Base-by-base conservation (phyloP, 2,113 vertebrate genomes). In the Prietella phreatophila region DNA sequence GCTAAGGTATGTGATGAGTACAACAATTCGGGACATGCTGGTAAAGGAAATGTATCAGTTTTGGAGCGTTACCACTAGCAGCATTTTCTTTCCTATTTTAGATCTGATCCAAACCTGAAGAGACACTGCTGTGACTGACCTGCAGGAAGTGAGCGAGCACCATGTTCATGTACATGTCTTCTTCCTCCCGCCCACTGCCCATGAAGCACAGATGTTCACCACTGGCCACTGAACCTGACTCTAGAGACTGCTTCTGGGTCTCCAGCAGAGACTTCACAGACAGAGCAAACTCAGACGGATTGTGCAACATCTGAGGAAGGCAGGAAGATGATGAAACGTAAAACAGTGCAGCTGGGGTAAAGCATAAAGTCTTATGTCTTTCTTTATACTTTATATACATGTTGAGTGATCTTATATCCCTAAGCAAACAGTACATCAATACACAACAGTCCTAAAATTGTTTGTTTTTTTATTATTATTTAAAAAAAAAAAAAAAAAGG, bases 161-260 rank as follows among this genome's bases (percentile, higher is more conserved):
- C 98, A 99, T 99, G 94, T 99, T 99, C 98, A 99, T 99, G 91
- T 99, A 99, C 98, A 99, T 99, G 94, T 99, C 98, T 93, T 99
- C 98, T 87, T 99, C 98, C 89, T 99, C 98, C n/a, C 98, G 94
- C 85, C 98, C 98, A 55, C 98, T 99, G 90, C 98, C 98, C 98
- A 99, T 99, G 92, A 99, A 99, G 92, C 98, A 99, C 85, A 99
- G 95, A 82, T 99, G 98, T 81, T 99, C 97, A 83, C 98, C 98
- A 10, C 97, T 97, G 88, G 98, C 98, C 13, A 99, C 89, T 55
- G 98, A 99, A 73, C 98, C 98, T 0, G 98, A 99, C 91, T 99
- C 97, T 47, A 99, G 94, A 50, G 98, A 98, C 55, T 99, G 98
- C 33, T 98, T 99, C 94, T 99, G 98, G n/a, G 98, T 96, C 94